These are phyloP conservation scores for Sylvilagus floridanus DNA, from an alignment of 2,797 vertebrate genomes.

Conservation along the genomic window DNA sequence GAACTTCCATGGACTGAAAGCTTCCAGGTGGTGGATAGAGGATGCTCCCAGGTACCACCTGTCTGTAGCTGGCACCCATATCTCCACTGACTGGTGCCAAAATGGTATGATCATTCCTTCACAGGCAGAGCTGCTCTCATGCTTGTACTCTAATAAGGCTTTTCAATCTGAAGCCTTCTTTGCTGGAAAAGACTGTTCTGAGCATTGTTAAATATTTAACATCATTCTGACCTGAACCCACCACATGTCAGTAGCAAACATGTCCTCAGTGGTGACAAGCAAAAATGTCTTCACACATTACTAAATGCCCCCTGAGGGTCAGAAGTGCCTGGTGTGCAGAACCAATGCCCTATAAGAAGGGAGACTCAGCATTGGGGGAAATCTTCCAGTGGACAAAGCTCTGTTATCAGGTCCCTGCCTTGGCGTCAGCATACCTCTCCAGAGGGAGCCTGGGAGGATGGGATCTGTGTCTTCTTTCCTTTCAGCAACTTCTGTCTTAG, in stretches of 20 bases:
- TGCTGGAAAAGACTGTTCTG: not conserved
- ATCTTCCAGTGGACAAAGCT: not conserved
- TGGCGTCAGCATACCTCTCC: no score
- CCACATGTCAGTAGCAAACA: not conserved
- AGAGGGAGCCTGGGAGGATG: accelerated
- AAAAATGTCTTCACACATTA: not conserved
- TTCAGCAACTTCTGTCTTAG: not conserved
- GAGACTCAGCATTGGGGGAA: not conserved
- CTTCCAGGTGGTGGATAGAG: not conserved
- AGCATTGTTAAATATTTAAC: not conserved
- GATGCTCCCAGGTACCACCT: not conserved
- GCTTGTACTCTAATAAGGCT: not conserved
- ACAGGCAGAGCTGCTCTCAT: not conserved
- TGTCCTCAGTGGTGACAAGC: not conserved
- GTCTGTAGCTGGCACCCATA: not conserved
- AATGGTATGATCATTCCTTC: not conserved
- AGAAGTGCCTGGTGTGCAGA: not conserved
- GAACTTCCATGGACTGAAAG: not conserved
- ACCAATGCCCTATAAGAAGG: not conserved
- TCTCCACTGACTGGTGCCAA: not conserved
- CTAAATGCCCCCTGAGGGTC: not conserved
- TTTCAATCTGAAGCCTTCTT: not conserved
- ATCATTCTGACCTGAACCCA: not conserved
- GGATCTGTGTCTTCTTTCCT: not conserved
- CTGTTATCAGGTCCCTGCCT: not conserved